These are phyloP conservation scores for Heloderma charlesbogerti DNA, from an alignment of 2,113 vertebrate species.

Conservation along the genomic window DNA sequence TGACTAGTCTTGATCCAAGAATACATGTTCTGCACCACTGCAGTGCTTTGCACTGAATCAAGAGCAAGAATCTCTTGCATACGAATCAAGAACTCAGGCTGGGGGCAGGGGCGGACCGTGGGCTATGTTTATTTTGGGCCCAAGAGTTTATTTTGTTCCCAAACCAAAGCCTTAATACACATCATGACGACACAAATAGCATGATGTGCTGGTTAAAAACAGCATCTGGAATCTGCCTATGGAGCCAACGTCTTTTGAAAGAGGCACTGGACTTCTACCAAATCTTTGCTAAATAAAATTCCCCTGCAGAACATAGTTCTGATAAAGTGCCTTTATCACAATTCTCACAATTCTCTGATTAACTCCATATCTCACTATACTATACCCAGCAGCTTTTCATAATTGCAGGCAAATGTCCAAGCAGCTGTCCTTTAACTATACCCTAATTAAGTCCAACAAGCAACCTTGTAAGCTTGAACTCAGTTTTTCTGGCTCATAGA, in stretches of 20 bases:
- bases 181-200: neutral
- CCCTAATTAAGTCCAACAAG: neutral
- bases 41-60: neutral
- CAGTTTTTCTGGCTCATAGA: neutral
- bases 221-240: neutral
- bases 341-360: neutral
- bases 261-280: neutral
- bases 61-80: too few relatives aligned
- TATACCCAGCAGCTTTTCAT: neutral
- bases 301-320: neutral
- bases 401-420: neutral
- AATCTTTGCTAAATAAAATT: neutral
- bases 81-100: neutral
- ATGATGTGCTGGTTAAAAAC: neutral
- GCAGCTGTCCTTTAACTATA: neutral
- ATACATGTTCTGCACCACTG: neutral
- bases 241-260: neutral
- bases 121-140: neutral
- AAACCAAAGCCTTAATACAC: neutral
- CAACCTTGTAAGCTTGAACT: constrained; percentile 1
- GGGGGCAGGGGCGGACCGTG: too few relatives aligned
- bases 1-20: neutral
- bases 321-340: neutral
- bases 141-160: neutral
- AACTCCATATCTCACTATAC: neutral